Evolutionary conservation across 2,888 invertebrate species (phyloP).

Genomic region (Lepidochitona cinerea): DNA sequence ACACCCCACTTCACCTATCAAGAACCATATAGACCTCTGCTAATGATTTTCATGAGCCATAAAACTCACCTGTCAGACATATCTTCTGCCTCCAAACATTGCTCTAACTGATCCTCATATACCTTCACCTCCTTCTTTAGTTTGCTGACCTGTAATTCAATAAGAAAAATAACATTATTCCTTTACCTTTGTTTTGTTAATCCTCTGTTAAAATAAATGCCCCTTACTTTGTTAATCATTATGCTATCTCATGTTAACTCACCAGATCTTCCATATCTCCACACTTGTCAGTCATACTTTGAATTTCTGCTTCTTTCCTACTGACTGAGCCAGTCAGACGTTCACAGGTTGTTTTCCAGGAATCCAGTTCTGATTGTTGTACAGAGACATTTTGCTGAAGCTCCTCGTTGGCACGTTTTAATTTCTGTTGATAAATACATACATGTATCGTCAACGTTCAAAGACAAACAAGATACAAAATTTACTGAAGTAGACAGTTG

Average conservation of each 20-base stretch:
- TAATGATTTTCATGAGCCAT: not conserved
- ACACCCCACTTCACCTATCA: too few species aligned
- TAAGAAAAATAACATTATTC: too few species aligned
- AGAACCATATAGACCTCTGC: not conserved
- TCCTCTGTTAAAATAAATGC: too few species aligned
- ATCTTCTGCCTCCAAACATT: not conserved
- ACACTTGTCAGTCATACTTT: conserved; percentile 47
- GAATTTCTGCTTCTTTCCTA: conserved; percentile 59
- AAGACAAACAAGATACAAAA: not conserved
- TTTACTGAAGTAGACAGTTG: too few species aligned
- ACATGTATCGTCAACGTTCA: not conserved
- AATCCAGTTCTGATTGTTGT: conserved; percentile 56
- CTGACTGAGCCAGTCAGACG: conserved; percentile 53
- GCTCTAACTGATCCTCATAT: conserved; percentile 48
- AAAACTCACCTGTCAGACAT: conserved; percentile 45
- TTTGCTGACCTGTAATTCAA: conserved; percentile 49
- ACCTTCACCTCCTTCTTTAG: conserved; percentile 42
- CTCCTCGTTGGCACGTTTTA: conserved; percentile 54
- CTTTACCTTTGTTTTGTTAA: too few species aligned
- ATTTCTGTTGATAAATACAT: conserved; percentile 45
- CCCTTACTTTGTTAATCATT: too few species aligned
- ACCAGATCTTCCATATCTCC: conserved; percentile 54
- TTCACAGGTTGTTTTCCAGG: conserved; percentile 60
- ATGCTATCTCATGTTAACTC: too few species aligned
- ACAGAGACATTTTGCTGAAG: conserved; percentile 44